A percentile compares a stretch with the other conserved stretches of the same genome.
These are phyloP conservation scores for Atethmia centrago DNA, from an alignment of 2,888 invertebrate genomes.

Conservation along the genomic window DNA sequence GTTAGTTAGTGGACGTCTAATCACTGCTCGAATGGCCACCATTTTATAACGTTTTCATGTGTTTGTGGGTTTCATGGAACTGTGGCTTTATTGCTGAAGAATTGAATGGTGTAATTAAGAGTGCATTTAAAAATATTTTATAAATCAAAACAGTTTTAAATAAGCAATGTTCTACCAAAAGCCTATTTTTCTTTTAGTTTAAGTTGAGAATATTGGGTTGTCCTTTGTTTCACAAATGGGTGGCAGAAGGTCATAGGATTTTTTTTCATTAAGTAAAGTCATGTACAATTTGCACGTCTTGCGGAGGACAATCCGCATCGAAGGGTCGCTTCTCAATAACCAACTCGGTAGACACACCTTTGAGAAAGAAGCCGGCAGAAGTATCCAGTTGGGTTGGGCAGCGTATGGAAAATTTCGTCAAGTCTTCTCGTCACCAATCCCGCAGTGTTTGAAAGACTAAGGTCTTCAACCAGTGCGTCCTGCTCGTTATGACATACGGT, in stretches of 20 bases:
- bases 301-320: too few species aligned
- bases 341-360: too few species aligned
- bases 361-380: too few species aligned
- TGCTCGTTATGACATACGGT: too few species aligned
- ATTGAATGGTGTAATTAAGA: background rate
- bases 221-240: background rate
- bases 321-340: too few species aligned
- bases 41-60: slow-evolving; percentile 13
- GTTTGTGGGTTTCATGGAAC: background rate
- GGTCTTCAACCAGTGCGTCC: too few species aligned
- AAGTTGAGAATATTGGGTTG: background rate
- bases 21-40: background rate
- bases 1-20: slow-evolving; percentile 49
- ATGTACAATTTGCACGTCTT: too few species aligned
- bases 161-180: background rate
- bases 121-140: background rate
- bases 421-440: too few species aligned
- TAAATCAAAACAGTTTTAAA: background rate
- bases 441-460: too few species aligned
- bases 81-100: background rate
- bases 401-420: too few species aligned
- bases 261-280: background rate
- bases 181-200: too few species aligned
- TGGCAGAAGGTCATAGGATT: background rate
- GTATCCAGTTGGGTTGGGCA: too few species aligned